Base-by-base conservation (phyloP, 2,797 vertebrate species). In the Pitangus sulphuratus region DNA sequence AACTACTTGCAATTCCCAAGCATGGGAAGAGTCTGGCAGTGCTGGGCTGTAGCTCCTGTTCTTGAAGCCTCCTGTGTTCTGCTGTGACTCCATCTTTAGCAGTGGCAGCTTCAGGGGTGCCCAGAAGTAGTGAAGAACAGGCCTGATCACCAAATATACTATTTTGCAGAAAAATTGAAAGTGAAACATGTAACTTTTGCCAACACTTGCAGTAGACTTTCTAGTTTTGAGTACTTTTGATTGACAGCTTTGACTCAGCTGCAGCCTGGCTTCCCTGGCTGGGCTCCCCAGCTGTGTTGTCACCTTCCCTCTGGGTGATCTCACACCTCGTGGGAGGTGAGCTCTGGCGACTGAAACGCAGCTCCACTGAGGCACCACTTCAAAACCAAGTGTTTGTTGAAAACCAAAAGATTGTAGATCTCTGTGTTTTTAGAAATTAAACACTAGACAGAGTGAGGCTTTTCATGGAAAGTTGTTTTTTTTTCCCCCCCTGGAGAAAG, bases 181-280 rank as follows among this genome's bases (percentile, higher is more conserved):
- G 12, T 0, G 0, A 60, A 83, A 20, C 11, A 3, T 15, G 1
- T 40, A 28, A 14, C 6, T 80, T 92, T 35, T 72, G 47, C 26
- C 58, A 72, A n/a, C 15, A 4, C 40, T 78, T 64, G 28, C 26
- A 25, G 28, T 17, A 9, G 26, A 8, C 37, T 66, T 70, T 53
- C 14, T 9, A 53, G 48, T 33, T n/a, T 33, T n/a, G 7, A 61
- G 20, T 68, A 11, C 9, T 64, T 89, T 26, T 14, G 31, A 22
- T 42, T 74, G 79, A 28, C 24, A 64, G 50, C 48, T 75, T 93
- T 85, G 60, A 15, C 37, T 74, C 37, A 16, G 1, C 22, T 39
- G 31, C 61, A 58, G 65, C 12, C 33, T 30, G 50, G 26, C 45
- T 47, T 54, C 28, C 47, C 61, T 70, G 75, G 20, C 56, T 5